Evolutionary conservation across 2,797 vertebrate species (phyloP).

Genomic region (Cirrhinus molitorella): DNA sequence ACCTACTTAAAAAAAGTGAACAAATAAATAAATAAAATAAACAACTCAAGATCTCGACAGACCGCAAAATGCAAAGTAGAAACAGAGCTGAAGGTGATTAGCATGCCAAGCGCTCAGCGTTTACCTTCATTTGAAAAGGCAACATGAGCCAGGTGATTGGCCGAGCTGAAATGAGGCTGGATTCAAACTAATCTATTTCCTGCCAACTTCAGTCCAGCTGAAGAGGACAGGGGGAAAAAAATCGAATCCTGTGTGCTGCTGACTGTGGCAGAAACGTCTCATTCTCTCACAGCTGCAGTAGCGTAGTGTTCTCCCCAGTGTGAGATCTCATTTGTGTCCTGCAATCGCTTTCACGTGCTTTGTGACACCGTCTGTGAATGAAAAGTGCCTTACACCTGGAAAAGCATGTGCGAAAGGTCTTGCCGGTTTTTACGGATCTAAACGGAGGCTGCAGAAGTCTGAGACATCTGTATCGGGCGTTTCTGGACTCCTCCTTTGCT

Average conservation of each 20-base stretch:
- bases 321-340: conserved; percentile 18
- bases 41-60: neutral
- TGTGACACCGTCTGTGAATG: conserved; percentile 22
- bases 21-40: neutral
- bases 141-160: neutral
- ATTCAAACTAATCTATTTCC: conserved; percentile 28
- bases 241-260: conserved; percentile 12
- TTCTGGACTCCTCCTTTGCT: neutral
- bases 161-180: neutral
- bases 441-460: neutral
- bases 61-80: neutral
- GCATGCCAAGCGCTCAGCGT: neutral
- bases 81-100: neutral
- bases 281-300: conserved; percentile 24
- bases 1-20: neutral
- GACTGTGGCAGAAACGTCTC: conserved; percentile 17
- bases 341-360: conserved; percentile 22
- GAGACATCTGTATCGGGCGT: conserved; percentile 13
- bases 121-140: conserved; percentile 6
- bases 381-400: conserved; percentile 18
- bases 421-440: neutral
- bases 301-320: neutral
- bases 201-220: neutral
- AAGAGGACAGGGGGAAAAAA: neutral
- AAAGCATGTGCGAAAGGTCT: conserved; percentile 14